Conservation (phyloP, 2,888 invertebrate species). For the Eledone cirrhosa region DNA sequence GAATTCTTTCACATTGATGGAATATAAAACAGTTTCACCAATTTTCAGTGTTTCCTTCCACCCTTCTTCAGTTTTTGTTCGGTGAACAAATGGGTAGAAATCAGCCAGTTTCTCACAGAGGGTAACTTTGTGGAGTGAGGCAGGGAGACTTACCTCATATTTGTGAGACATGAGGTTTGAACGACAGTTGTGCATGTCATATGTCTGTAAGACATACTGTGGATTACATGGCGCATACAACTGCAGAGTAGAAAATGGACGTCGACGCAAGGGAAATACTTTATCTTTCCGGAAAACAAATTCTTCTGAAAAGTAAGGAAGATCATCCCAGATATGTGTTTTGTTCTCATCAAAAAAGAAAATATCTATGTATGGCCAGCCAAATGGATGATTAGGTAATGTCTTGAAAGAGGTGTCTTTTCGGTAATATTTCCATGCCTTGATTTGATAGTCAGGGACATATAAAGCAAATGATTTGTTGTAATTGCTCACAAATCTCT, state of each 20-base stretch:
- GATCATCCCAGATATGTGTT: slow-evolving; percentile 1
- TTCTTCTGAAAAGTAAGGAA: background rate
- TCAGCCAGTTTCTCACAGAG: background rate
- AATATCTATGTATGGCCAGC: background rate
- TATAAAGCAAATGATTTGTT: background rate
- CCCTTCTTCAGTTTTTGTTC: background rate
- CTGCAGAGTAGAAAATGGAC: background rate
- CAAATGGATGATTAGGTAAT: background rate
- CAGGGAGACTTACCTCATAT: background rate
- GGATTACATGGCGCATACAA: slow-evolving; percentile 4
- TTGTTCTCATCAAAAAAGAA: background rate
- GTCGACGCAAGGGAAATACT: background rate
- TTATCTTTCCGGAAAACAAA: background rate
- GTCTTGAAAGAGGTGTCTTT: background rate
- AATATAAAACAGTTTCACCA: background rate
- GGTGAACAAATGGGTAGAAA: background rate
- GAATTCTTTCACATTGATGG: background rate
- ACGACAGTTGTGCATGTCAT: background rate
- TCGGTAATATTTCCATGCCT: background rate
- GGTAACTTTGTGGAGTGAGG: no score
- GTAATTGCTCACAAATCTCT: background rate
- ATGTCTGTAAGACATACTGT: background rate
- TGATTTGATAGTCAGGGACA: background rate
- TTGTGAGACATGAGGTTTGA: background rate
- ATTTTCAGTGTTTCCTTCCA: background rate